Conservation (phyloP, 2,797 vertebrate species). For the Xenopus petersii region DNA sequence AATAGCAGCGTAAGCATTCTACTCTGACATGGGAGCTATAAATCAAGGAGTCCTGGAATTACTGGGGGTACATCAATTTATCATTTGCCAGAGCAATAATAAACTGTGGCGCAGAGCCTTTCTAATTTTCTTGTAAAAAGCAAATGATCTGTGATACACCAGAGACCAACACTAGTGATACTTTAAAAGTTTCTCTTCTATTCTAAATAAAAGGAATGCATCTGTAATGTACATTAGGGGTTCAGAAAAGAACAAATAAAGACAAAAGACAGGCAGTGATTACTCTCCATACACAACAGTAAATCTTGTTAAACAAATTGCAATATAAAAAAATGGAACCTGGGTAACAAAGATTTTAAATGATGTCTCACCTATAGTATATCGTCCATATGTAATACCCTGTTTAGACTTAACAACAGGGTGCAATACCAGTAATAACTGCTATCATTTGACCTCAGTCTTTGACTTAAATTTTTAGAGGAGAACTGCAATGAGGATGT, state of each 20-base stretch:
- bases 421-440: no score
- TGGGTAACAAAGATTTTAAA: no score
- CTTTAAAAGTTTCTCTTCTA: neutral
- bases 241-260: neutral
- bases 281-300: no score
- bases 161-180: neutral
- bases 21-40: neutral
- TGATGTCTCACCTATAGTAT: no score
- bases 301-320: no score
- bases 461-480: no score
- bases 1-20: neutral
- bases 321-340: no score
- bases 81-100: constrained; percentile 8
- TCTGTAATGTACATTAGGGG: neutral
- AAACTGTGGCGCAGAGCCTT: neutral
- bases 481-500: no score
- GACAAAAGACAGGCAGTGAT: no score
- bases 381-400: no score
- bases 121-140: constrained; percentile 5
- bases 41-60: neutral
- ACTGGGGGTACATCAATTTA: constrained; percentile 2
- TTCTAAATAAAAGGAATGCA: neutral
- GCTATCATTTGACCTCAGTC: no score
- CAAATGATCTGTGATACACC: constrained; percentile 6
- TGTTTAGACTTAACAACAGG: no score